Base-by-base conservation (phyloP, 2,888 invertebrate species). In the Trichogramma dendrolimi region DNA sequence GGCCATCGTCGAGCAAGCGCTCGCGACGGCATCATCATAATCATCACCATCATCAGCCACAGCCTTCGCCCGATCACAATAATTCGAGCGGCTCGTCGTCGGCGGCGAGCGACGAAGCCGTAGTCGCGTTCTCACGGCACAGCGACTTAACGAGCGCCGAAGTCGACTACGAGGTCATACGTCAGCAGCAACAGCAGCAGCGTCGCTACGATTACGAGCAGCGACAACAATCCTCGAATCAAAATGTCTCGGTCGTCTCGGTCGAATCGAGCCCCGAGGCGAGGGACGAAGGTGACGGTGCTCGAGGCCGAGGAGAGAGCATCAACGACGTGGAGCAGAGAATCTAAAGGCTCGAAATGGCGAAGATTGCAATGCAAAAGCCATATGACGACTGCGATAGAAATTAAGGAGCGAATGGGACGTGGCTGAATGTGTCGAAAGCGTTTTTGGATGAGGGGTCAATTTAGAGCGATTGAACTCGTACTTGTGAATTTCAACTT, bases 151-250 rank as follows among this genome's bases (percentile, higher is more conserved):
- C 27, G 27, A 27, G 27, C 27, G 27, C 27, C 27, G 27, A 27
- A 27, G 85, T 86, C 1, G 86, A 87, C 69, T 87, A 87, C 71
- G 87, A 87, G 70, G 80, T 83, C 2, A 83, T 84, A 48, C 50
- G 60, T 4, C 27, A 27, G 27, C 27, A 27, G 27, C 27, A n/a
- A n/a, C n/a, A 27, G 27, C 83, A 83, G 58, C 83, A 83, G 11
- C 70, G 72, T 4, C 72, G 75, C 50, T 78, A 76, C 61, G 65
- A 70, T 1, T 76, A 76, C 54, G 58, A 58, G 11, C 38, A 8
- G 44, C 27, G 2, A 8, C 42, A 1, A 14, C 49, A 48, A 14
- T 48, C 27, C 48, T 11, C 48, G 48, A 48, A 14, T 11, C 6
- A 58, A 14, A 56, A 48, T 42, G 55, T 40, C 6, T 41, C n/a